Evolutionary conservation across 2,797 vertebrate species (phyloP).

Genomic region (Rhinella marina): DNA sequence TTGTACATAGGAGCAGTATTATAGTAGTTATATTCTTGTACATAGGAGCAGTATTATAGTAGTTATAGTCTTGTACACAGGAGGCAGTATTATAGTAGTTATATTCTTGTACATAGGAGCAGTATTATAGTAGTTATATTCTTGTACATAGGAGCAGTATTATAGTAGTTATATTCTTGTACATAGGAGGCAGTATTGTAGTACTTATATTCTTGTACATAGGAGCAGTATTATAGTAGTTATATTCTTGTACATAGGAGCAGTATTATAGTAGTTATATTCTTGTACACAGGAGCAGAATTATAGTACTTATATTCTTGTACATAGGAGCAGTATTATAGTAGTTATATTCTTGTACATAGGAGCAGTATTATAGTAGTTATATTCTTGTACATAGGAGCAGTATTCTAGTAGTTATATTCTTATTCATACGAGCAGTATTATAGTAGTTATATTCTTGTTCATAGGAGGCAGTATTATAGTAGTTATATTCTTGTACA

Average conservation of each 20-base stretch:
- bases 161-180: constrained; percentile 3
- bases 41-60: not conserved
- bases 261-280: not conserved
- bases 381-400: not conserved
- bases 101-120: not conserved
- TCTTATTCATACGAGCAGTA: not conserved
- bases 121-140: not conserved
- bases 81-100: not conserved
- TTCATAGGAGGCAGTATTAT: not conserved
- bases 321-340: not conserved
- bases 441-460: not conserved
- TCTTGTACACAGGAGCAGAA: not conserved
- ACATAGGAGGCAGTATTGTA: not conserved
- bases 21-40: not conserved
- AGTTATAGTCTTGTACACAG: not conserved
- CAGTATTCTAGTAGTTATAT: constrained; percentile 3
- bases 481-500: not conserved
- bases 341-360: not conserved
- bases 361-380: not conserved
- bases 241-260: not conserved
- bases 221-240: not conserved
- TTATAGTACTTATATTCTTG: not conserved
- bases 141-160: not conserved
- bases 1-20: not conserved
- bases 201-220: not conserved